These are phyloP conservation scores for Phrynosoma platyrhinos DNA, from an alignment of 2,113 vertebrate genomes.

Conservation along the genomic window DNA sequence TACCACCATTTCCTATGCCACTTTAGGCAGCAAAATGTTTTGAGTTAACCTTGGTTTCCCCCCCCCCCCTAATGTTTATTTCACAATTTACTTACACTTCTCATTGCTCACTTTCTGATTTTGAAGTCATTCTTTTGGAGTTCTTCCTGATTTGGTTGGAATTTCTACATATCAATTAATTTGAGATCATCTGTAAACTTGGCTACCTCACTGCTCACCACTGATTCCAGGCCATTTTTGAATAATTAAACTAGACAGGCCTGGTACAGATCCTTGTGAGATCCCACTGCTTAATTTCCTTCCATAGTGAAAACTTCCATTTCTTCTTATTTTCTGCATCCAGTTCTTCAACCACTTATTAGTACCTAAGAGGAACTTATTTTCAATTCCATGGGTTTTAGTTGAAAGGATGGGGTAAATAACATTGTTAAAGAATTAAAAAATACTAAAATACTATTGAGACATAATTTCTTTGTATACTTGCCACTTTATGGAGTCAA, in stretches of 20 bases:
- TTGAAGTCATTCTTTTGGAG: not conserved
- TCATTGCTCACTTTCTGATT: not conserved
- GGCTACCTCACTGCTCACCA: not conserved
- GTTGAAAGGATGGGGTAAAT: not conserved
- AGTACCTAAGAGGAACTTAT: too few relatives aligned
- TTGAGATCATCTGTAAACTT: not conserved
- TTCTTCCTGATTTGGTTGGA: not conserved
- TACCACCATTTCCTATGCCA: too few relatives aligned
- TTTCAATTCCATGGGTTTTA: not conserved
- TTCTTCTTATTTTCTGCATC: not conserved
- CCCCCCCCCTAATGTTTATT: not conserved
- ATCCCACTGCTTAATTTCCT: not conserved
- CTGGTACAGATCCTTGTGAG: not conserved
- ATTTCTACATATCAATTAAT: not conserved
- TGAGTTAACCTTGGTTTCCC: not conserved
- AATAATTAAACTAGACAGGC: not conserved
- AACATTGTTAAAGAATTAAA: not conserved
- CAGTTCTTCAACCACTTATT: not conserved
- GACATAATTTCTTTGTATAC: not conserved
- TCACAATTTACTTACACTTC: not conserved
- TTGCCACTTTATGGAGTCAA: not conserved
- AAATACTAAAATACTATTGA: not conserved
- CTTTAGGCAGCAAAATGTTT: not conserved
- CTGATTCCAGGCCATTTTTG: not conserved
- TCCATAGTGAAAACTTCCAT: not conserved